Evolutionary conservation across 2,797 vertebrate genomes (phyloP).

Genomic region (Aplochiton taeniatus): DNA sequence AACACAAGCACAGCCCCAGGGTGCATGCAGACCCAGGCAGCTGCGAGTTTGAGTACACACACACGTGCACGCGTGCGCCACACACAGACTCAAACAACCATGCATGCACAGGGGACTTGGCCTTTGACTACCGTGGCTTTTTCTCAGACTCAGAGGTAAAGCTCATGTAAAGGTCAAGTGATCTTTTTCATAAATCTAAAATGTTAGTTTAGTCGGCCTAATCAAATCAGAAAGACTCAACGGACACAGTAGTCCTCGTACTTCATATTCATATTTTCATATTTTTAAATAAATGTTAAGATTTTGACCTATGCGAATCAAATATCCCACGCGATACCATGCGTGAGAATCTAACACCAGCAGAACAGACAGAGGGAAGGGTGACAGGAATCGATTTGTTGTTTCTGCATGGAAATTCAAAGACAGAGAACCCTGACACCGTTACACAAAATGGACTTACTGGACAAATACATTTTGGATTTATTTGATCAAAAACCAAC

Average conservation of each 20-base stretch:
- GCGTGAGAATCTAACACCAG: background rate
- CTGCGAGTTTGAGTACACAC: background rate
- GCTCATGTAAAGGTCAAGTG: constrained; percentile 29
- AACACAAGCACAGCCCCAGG: constrained; percentile 51
- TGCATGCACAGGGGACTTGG: background rate
- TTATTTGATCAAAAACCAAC: too few relatives aligned
- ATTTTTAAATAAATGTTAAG: background rate
- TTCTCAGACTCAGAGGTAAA: constrained; percentile 14
- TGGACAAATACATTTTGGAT: too few relatives aligned
- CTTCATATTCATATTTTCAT: background rate
- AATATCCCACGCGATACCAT: too few relatives aligned
- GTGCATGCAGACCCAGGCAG: constrained; percentile 23
- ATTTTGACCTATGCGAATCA: too few relatives aligned
- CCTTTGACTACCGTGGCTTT: constrained; percentile 1
- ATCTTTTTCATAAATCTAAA: constrained; percentile 15
- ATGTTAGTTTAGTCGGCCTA: constrained; percentile 20
- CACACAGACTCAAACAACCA: constrained; percentile 18
- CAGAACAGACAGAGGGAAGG: background rate
- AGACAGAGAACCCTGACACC: constrained; percentile 33
- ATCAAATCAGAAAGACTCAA: constrained; percentile 15
- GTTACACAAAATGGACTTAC: too few relatives aligned
- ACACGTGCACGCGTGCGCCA: constrained; percentile 25
- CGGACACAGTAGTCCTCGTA: background rate
- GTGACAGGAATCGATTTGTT: constrained; percentile 31
- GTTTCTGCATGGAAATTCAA: constrained; percentile 15